A percentile compares a stretch with the other conserved stretches of the same genome.
These are phyloP conservation scores for Drosophila trapezifrons DNA, from an alignment of 1,140 invertebrate genomes.

Conservation along the genomic window DNA sequence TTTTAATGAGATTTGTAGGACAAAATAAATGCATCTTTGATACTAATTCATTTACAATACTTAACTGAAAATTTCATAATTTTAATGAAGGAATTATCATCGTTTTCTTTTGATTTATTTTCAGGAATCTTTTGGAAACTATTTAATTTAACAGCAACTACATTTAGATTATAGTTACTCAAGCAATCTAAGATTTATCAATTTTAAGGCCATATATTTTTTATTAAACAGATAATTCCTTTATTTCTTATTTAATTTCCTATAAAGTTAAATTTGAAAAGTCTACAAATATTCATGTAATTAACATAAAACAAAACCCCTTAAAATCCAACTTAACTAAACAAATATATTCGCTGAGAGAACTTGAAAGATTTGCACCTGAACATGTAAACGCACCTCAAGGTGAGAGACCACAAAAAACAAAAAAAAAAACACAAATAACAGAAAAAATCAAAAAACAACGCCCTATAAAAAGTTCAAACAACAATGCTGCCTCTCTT, in stretches of 20 bases:
- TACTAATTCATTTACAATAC: background rate
- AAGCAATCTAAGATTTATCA: no score
- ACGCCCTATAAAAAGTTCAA: constrained; percentile 26
- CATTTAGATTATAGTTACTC: background rate
- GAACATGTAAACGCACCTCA: constrained; percentile 26
- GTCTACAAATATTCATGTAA: background rate
- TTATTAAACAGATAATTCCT: background rate
- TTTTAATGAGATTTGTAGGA: background rate
- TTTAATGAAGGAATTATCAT: no score
- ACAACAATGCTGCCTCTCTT: constrained; percentile 13
- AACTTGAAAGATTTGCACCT: constrained; percentile 18
- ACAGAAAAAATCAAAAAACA: constrained; percentile 9
- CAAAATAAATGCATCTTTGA: background rate
- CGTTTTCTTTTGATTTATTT: no score
- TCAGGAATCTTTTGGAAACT: no score
- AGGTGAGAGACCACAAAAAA: constrained; percentile 15
- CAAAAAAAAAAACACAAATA: background rate
- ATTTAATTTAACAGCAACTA: no score
- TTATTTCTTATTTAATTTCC: background rate
- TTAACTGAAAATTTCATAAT: background rate
- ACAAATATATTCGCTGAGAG: background rate
- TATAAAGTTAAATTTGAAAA: background rate
- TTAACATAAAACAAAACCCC: background rate
- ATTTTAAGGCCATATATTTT: background rate
- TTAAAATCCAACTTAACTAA: background rate